Conservation (phyloP, 2,113 vertebrate genomes). For the Amphilophus citrinellus region DNA sequence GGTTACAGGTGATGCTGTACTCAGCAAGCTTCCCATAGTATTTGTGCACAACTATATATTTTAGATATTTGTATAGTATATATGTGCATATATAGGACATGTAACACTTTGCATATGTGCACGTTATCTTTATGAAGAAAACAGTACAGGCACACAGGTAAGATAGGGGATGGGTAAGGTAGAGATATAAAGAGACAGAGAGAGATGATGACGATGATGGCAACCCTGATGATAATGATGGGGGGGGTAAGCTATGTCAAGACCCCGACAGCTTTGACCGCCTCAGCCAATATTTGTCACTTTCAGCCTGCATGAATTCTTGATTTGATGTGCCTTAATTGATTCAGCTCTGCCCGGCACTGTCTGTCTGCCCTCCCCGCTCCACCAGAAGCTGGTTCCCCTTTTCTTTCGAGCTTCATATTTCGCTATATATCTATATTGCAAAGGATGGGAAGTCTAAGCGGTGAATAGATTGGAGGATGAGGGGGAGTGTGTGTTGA, state of each 20-base stretch:
- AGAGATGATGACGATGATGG: constrained; percentile 40
- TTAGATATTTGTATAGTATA: not conserved
- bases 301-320: constrained; percentile 92
- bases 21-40: not conserved
- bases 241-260: constrained; percentile 53
- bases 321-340: constrained; percentile 97
- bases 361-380: constrained; percentile 81
- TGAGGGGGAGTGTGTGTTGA: constrained; percentile 56
- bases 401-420: constrained; percentile 18
- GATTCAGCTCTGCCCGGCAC: constrained; percentile 90
- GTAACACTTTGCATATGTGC: not conserved
- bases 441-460: constrained; percentile 18
- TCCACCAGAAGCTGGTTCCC: not conserved
- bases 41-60: not conserved
- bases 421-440: constrained; percentile 25
- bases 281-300: constrained; percentile 90
- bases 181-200: constrained; percentile 13
- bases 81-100: not conserved
- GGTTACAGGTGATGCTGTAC: not conserved
- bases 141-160: not conserved
- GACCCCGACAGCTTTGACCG: constrained; percentile 68
- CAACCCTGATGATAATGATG: constrained; percentile 11
- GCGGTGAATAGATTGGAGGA: constrained; percentile 43
- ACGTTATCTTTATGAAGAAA: not conserved
- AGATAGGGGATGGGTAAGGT: not conserved